Base-by-base conservation (phyloP, 2,797 vertebrate species). In the Xenops minutus region DNA sequence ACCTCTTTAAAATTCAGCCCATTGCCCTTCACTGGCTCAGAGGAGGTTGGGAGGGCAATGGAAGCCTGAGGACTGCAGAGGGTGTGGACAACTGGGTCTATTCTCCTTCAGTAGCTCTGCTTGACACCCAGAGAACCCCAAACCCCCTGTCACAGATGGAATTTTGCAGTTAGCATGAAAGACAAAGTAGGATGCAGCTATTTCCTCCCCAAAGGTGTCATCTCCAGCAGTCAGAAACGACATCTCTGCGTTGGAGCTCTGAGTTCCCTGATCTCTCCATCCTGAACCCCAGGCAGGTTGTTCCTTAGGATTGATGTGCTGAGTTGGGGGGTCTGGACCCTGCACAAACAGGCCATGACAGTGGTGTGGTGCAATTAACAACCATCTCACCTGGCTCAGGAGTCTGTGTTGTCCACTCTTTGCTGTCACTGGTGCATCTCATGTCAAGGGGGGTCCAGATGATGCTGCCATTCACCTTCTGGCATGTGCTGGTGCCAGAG, bases 371-470 rank as follows among this genome's bases (percentile, higher is more conserved):
- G n/a, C 20, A 48, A 43, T 39, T 39, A 79, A 44, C 22, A 88
- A 55, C 12, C 41, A 11, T 6, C 94, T 86, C 69, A 96, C 96
- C 92, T 82, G 58, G 17, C 22, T 21, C 41, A 30, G 1, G 5
- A 30, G 21, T n/a, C 36, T 23, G 58, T 43, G 80, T 48, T 3
- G 12, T 36, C 66, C 46, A 15, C n/a, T 72, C 1, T 1, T 7
- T 9, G 7, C 85, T 96, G 89, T 48, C 69, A 7, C 88, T 95
- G 85, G 80, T 92, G 81, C 94, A 96, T 10, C 3, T 48, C 48
- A 92, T 13, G 29, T 79, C 26, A 6, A 87, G 74, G 15, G 4
- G 6, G 1, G 90, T 97, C 96, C 96, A 97, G 63, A 18, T 9
- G 34, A 66, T 23, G 58, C 41, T 27, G 44, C 55, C 85, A 0